Base-by-base conservation (phyloP, 1,140 invertebrate genomes). In the Brevipalpus yothersi region DNA sequence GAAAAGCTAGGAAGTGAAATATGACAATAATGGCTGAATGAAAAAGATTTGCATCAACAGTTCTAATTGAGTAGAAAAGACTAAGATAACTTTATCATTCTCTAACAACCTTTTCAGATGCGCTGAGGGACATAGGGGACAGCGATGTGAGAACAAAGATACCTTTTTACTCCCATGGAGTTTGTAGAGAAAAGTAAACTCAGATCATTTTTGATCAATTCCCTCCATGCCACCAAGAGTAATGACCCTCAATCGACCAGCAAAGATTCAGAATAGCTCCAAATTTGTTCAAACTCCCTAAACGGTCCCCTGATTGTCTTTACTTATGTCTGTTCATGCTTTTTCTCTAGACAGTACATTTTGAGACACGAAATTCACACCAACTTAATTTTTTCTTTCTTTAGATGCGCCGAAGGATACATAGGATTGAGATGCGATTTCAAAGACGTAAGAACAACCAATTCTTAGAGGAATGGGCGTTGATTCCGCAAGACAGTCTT, bases 61-160 rank as follows among this genome's bases (percentile, higher is more conserved):
- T 8, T 51, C 49, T 8, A 51, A 51, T 51, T 51, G 8, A 51
- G 8, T 51, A n/a, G 49, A 51, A 19, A 19, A n/a, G n/a, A 51
- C 49, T 19, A n/a, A 19, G 49, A 51, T 51, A 51, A 19, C 17
- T 51, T 15, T 39, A 12, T 40, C 15, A 13, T 55, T 40, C 39
- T 21, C 39, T 55, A 8, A 21, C 21, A 40, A 55, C 12, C 53
- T 23, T 80, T 80, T 4, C 77, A 88, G 85, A 76, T 88, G 85
- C 72, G 78, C 80, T 65, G 81, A 83, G 69, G 83, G 82, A 65
- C 86, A 79, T 77, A 79, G 78, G 68, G 85, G 85, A 67, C 76
- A 80, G 70, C 78, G 82, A 66, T 88, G 85, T 74, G 82, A 85
- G 73, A 80, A 77, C 68, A 86, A 86, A 78, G 79, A 82, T 72